Percentiles rank a stretch among this genome's conserved stretches.
These are phyloP conservation scores for Zosterops borbonicus DNA, from an alignment of 2,113 vertebrate species.

Conservation along the genomic window DNA sequence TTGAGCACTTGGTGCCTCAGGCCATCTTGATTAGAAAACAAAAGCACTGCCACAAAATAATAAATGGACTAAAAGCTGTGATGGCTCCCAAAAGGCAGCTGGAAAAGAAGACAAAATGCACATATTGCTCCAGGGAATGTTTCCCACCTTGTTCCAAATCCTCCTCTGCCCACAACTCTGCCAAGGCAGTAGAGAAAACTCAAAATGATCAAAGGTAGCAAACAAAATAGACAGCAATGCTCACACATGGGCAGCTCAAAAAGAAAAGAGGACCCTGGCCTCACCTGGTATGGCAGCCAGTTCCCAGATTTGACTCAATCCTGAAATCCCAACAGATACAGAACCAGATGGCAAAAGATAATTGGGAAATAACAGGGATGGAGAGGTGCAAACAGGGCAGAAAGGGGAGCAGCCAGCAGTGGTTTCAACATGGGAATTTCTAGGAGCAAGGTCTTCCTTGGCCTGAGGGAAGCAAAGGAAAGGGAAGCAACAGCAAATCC, in stretches of 20 bases:
- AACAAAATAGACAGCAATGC: neutral
- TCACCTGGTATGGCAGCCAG: neutral
- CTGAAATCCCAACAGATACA: neutral
- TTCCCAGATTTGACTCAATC: neutral
- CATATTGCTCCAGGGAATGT: neutral
- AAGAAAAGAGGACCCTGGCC: neutral
- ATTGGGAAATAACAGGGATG: neutral
- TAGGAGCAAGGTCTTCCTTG: neutral
- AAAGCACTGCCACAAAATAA: neutral
- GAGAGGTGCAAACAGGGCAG: neutral
- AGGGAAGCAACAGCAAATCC: neutral
- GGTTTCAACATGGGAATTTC: neutral
- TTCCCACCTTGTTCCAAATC: neutral
- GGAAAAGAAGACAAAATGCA: neutral
- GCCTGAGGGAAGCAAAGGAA: neutral
- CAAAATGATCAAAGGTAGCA: neutral
- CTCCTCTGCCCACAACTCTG: neutral
- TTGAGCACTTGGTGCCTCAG: neutral
- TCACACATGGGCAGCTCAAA: neutral
- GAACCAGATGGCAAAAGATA: neutral
- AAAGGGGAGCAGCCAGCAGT: neutral
- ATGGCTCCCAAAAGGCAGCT: neutral
- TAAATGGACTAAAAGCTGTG: neutral
- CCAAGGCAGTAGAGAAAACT: neutral
- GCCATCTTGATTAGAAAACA: constrained; percentile 15